phyloP scores from a whole-genome alignment of 2,797 vertebrate genomes.

The Cetoscarus ocellatus region DNA sequence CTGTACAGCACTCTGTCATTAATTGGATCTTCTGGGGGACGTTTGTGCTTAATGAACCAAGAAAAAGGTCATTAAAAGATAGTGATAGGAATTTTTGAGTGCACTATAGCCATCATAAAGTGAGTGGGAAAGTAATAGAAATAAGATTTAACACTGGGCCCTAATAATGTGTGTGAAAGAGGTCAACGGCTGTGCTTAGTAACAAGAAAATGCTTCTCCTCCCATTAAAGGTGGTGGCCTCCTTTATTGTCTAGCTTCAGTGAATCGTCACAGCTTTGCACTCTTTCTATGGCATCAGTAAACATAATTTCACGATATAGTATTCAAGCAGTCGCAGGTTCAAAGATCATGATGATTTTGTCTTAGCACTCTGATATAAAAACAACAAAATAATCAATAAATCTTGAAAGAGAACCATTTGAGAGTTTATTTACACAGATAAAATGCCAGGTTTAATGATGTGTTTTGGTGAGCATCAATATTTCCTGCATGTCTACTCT shows the following conservation, averaged over 20 bases:
- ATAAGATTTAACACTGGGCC: conserved; percentile 81
- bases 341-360: conserved; percentile 62
- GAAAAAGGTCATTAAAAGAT: conserved; percentile 78
- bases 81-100: conserved; percentile 76
- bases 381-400: conserved; percentile 47
- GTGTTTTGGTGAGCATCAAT: conserved; percentile 28
- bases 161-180: conserved; percentile 78
- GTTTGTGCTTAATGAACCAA: conserved; percentile 81
- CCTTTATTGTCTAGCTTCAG: conserved; percentile 78
- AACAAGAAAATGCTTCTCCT: conserved; percentile 77
- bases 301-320: conserved; percentile 76
- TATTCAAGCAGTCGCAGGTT: conserved; percentile 59
- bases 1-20: conserved; percentile 60
- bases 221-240: conserved; percentile 75
- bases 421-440: conserved; percentile 41
- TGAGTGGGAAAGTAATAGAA: conserved; percentile 78
- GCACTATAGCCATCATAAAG: conserved; percentile 78
- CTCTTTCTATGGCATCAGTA: conserved; percentile 72
- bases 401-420: conserved; percentile 46
- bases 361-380: conserved; percentile 29
- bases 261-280: conserved; percentile 76
- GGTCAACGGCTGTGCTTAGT: conserved; percentile 84
- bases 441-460: conserved; percentile 54
- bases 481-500: conserved; percentile 23
- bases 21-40: conserved; percentile 65